Evolutionary conservation across 2,888 invertebrate genomes (phyloP).

Genomic region (Norana najaformis): DNA sequence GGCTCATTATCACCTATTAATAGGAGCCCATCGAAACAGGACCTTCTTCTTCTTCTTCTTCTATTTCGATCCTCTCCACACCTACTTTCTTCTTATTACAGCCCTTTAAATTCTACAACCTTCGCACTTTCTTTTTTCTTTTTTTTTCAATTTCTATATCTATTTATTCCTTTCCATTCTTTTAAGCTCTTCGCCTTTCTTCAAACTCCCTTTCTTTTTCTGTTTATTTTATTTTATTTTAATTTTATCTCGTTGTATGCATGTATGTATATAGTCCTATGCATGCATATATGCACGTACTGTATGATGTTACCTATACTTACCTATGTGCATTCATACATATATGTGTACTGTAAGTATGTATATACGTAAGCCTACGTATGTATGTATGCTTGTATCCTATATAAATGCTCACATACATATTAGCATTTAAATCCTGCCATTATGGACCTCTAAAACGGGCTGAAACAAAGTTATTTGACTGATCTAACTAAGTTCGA

Average conservation of each 20-base stretch:
- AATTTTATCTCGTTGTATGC: neutral
- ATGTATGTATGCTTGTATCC: no score
- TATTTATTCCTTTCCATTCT: neutral
- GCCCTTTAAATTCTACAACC: neutral
- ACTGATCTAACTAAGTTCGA: no score
- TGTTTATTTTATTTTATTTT: neutral
- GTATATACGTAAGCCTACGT: no score
- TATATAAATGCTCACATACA: no score
- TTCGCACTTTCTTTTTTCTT: neutral
- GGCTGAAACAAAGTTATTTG: no score
- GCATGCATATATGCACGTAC: neutral
- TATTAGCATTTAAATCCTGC: no score
- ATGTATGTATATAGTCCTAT: neutral
- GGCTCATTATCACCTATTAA: constrained; percentile 6
- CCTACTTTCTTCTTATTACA: neutral
- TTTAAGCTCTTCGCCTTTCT: neutral
- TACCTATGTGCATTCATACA: no score
- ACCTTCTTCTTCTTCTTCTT: no score
- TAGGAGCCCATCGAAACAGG: neutral
- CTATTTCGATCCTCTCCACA: neutral
- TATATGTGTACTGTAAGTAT: no score
- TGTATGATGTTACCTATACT: neutral
- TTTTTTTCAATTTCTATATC: neutral
- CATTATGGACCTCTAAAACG: no score
- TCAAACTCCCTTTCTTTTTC: neutral